A percentile compares a stretch with the other conserved stretches of the same genome.
Evolutionary conservation across 1,140 invertebrate genomes (phyloP).

Genomic region (Trichonephila inaurata): DNA sequence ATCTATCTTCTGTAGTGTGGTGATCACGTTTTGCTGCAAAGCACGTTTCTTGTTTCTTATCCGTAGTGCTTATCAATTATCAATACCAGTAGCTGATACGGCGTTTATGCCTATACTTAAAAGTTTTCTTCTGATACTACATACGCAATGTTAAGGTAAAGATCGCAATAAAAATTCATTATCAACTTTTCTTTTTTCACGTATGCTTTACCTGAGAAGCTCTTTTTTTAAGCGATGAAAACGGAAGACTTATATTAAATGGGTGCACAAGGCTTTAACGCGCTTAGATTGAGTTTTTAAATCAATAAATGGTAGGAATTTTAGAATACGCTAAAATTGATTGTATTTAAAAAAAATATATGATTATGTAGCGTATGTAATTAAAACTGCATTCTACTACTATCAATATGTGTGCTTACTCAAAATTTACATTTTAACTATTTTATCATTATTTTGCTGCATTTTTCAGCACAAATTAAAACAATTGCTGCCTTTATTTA

Average conservation of each 20-base stretch:
- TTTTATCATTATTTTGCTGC: too few species aligned
- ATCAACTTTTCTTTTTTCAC: background rate
- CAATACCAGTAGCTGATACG: slow-evolving; percentile 49
- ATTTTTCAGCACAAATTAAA: background rate
- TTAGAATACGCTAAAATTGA: too few species aligned
- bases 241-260: background rate
- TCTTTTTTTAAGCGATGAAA: background rate
- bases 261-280: background rate
- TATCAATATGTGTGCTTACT: too few species aligned
- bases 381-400: too few species aligned
- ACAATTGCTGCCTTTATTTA: background rate
- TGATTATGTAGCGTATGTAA: too few species aligned
- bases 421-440: too few species aligned
- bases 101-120: slow-evolving; percentile 47
- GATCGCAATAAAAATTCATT: slow-evolving; percentile 44
- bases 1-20: slow-evolving; percentile 36
- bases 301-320: background rate
- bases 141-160: too few species aligned
- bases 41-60: slow-evolving; percentile 67
- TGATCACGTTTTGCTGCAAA: slow-evolving; percentile 47
- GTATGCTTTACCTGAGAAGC: background rate
- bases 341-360: too few species aligned
- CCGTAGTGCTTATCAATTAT: slow-evolving; percentile 47
- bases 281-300: background rate
- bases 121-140: background rate